Percentiles rank a stretch among this genome's conserved stretches.
phyloP scores from a whole-genome alignment of 2,113 vertebrate genomes.

The Orcinus orca region DNA sequence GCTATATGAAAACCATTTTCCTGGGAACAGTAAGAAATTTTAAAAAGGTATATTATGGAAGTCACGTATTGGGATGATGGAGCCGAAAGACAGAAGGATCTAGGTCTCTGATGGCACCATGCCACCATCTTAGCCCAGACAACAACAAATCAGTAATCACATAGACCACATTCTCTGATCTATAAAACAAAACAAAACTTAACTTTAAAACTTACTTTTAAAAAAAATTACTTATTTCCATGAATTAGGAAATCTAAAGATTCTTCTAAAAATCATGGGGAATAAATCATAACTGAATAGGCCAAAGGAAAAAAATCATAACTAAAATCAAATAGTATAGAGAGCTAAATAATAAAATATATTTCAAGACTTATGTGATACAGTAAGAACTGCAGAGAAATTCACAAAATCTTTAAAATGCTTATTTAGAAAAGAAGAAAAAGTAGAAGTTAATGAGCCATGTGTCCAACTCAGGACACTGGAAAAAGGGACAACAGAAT shows the following conservation, averaged over 20 bases:
- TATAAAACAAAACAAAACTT: not conserved
- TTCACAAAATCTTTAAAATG: not conserved
- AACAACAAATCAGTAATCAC: not conserved
- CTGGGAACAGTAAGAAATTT: not conserved
- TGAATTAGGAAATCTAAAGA: not conserved
- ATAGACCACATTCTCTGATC: not conserved
- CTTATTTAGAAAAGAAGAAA: not conserved
- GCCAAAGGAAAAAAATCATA: not conserved
- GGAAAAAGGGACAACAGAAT: not conserved
- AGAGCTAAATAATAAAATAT: conserved; percentile 29
- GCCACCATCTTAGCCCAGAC: not conserved
- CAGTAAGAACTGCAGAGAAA: not conserved
- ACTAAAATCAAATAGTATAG: not conserved
- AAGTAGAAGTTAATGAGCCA: not conserved
- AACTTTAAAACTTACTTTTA: not conserved
- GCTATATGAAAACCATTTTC: not conserved
- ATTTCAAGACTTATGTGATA: not conserved
- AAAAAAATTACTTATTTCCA: not conserved
- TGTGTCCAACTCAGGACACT: not conserved
- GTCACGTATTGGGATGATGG: not conserved
- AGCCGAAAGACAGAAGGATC: not conserved
- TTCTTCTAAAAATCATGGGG: not conserved
- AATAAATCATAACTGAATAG: not conserved
- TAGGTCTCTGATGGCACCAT: not conserved
- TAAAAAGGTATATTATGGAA: not conserved